Base-by-base conservation (phyloP, 2,797 vertebrate species). In the Luscinia luscinia region DNA sequence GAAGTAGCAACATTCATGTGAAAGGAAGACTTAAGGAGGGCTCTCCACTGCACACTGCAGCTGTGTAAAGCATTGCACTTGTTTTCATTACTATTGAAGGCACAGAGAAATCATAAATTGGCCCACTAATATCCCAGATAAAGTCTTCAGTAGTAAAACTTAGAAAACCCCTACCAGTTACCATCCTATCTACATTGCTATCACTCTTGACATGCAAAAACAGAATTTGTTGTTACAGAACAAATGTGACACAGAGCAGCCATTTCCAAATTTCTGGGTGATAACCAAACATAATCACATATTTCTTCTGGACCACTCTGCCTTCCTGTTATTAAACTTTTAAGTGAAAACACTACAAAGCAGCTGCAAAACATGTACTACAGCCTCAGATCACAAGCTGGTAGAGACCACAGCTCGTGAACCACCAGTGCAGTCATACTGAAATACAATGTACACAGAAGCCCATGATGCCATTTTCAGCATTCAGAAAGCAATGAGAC, bases 81-180 rank as follows among this genome's bases (percentile, higher is more conserved):
- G 45, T 27, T 79, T 32, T 51, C 51, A 23, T 67, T 52, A 51
- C 59, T 90, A 36, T 1, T 64, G 80, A 95, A 94, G 93, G 89
- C 94, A 94, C 89, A 76, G 55, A 63, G 34, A 92, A 93, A 88
- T 58, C 14, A 52, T 15, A 32, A 54, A 77, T 36, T 88, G 77
- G 76, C 77, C 85, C 73, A 91, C 45, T 73, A 64, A 69, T 38
- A 79, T 61, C 24, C 22, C 41, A 92, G 43, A 83, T 59, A 74
- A 83, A 81, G 32, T 66, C 63, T 74, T 52, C 32, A 32, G 45
- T 15, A 57, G 63, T 51, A 30, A 7, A 63, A 70, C 48, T 51
- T 27, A 61, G 59, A 84, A 90, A 95, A 55, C 1, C 11, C 28
- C 38, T 73, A 38, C 22, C 34, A 46, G 61, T 52, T 64, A 59